Evolutionary conservation across 2,888 invertebrate genomes (phyloP).

Genomic region (Pammene fasciana): DNA sequence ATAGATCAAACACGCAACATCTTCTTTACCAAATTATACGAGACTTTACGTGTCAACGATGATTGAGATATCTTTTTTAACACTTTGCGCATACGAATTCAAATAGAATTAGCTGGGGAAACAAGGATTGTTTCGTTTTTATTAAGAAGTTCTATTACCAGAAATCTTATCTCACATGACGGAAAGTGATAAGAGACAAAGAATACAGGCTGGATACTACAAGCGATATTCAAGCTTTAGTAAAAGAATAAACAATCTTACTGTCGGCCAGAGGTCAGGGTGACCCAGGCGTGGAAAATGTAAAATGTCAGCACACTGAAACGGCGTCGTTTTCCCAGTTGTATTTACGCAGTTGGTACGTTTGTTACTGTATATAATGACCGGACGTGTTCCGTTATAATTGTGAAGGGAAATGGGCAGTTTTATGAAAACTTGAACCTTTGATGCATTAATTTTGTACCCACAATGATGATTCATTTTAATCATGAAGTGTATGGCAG

Average conservation of each 20-base stretch:
- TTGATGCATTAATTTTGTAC: not conserved
- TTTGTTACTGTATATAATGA: not conserved
- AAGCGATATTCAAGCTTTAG: not conserved
- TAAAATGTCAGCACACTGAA: slow-evolving; percentile 9
- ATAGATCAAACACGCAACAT: no score
- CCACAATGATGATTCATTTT: no score
- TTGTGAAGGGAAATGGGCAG: not conserved
- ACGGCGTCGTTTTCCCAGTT: slow-evolving; percentile 2
- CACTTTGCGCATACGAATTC: no score
- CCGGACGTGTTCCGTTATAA: not conserved
- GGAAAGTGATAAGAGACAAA: no score
- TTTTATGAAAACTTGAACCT: not conserved
- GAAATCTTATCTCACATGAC: no score
- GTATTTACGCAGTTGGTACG: slow-evolving; percentile 6
- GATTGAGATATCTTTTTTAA: no score
- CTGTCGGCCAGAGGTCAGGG: slow-evolving; percentile 11
- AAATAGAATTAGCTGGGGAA: no score
- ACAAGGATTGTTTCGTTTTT: no score
- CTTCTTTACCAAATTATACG: no score
- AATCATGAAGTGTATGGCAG: no score
- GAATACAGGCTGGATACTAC: not conserved
- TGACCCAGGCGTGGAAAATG: slow-evolving; percentile 20
- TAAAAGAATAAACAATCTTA: slow-evolving; percentile 13
- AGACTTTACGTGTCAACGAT: no score
- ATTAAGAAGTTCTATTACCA: no score